Evolutionary conservation across 1,140 invertebrate species (phyloP).

Genomic region (Fopius arisanus): DNA sequence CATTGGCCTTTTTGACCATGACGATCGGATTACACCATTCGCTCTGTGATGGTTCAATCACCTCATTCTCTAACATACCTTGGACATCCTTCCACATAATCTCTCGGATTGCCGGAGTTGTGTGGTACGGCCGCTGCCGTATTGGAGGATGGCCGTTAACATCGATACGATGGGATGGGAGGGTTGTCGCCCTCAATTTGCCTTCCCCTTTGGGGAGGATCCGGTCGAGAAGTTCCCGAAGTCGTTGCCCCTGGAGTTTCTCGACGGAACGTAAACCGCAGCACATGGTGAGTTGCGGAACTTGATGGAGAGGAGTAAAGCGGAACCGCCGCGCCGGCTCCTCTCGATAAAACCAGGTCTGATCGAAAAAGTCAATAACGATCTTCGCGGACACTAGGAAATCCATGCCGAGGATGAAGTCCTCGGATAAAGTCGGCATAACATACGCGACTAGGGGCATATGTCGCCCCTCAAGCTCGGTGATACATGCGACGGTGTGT

Average conservation of each 20-base stretch:
- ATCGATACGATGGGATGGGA: slow-evolving; percentile 46
- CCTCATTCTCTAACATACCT: slow-evolving; percentile 39
- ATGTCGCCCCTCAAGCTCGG: background rate
- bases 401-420: too few relatives aligned
- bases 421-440: too few relatives aligned
- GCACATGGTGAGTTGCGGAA: background rate
- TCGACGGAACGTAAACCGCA: background rate
- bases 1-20: background rate
- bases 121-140: slow-evolving; percentile 28
- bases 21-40: background rate
- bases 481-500: background rate
- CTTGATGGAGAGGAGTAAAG: background rate
- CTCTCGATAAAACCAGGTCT: background rate
- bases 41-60: slow-evolving; percentile 10
- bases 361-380: too few relatives aligned
- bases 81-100: slow-evolving; percentile 35
- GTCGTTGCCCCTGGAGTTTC: too few relatives aligned
- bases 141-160: slow-evolving; percentile 19
- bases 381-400: too few relatives aligned
- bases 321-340: background rate
- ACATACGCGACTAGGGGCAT: background rate
- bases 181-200: background rate
- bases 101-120: background rate
- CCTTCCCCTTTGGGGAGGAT: background rate
- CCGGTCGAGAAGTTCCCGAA: background rate